A percentile compares a stretch with the other conserved stretches of the same genome.
phyloP scores from a whole-genome alignment of 2,888 invertebrate genomes.

The Carterocephalus palaemon region DNA sequence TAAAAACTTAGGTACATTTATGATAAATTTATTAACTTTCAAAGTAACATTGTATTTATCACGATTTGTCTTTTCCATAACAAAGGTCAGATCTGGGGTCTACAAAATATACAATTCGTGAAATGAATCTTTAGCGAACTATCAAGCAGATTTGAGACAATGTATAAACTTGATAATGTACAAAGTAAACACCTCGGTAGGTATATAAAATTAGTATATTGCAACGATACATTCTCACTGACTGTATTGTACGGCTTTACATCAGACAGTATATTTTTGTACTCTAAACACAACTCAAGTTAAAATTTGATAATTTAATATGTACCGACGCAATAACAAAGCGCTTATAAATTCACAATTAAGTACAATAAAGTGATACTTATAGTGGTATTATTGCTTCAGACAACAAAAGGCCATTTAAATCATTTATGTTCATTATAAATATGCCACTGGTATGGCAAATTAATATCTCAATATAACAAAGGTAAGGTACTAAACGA shows the following conservation, averaged over 20 bases:
- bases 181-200: constrained; percentile 1
- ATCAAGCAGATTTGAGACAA: constrained; percentile 21
- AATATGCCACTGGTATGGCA: too few relatives aligned
- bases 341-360: constrained; percentile 10
- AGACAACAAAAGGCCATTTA: too few relatives aligned
- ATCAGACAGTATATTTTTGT: constrained; percentile 4
- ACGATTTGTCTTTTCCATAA: constrained; percentile 69
- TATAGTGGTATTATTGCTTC: constrained; percentile 16
- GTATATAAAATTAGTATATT: background rate
- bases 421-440: too few relatives aligned
- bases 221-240: constrained; percentile 3
- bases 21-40: constrained; percentile 62
- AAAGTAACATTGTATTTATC: constrained; percentile 69
- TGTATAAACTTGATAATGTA: constrained; percentile 6
- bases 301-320: background rate
- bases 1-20: constrained; percentile 23
- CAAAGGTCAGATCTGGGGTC: constrained; percentile 61
- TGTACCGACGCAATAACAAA: background rate
- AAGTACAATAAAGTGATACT: constrained; percentile 13
- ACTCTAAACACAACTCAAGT: constrained; percentile 14
- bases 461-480: too few relatives aligned
- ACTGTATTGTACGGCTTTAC: background rate
- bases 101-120: constrained; percentile 43
- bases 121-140: constrained; percentile 9
- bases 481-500: too few relatives aligned